phyloP scores from a whole-genome alignment of 2,888 invertebrate genomes.

The Leptogaster cylindrica region DNA sequence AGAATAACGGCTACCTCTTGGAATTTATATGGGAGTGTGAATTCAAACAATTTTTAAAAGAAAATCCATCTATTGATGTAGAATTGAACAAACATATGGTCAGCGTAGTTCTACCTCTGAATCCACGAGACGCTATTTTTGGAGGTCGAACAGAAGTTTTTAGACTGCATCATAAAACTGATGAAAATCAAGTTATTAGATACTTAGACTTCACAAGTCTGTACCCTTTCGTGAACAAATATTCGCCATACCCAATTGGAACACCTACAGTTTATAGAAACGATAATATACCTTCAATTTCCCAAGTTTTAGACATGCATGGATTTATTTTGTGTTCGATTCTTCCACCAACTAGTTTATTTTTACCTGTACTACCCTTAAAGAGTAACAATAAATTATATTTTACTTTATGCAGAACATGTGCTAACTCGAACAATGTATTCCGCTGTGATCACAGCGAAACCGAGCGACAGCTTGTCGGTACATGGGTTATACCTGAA shows the following conservation, averaged over 20 bases:
- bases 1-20: constrained; percentile 19
- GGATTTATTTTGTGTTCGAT: constrained; percentile 33
- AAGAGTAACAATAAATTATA: constrained; percentile 10
- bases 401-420: constrained; percentile 16
- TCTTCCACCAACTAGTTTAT: constrained; percentile 5
- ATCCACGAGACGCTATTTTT: constrained; percentile 3
- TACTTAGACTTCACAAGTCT: constrained; percentile 6
- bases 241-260: constrained; percentile 27
- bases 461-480: background rate
- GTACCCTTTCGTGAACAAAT: constrained; percentile 29
- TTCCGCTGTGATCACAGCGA: background rate
- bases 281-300: background rate
- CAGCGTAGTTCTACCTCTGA: background rate
- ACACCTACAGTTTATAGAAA: constrained; percentile 21
- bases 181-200: constrained; percentile 6
- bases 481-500: constrained; percentile 2
- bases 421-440: background rate
- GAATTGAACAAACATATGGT: background rate
- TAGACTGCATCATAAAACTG: background rate
- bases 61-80: constrained; percentile 5
- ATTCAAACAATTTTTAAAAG: background rate
- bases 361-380: constrained; percentile 18
- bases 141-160: background rate
- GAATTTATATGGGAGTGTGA: constrained; percentile 15
- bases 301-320: constrained; percentile 7